Conservation (phyloP, 2,888 invertebrate species). For the Megaustenia siamemsis region DNA sequence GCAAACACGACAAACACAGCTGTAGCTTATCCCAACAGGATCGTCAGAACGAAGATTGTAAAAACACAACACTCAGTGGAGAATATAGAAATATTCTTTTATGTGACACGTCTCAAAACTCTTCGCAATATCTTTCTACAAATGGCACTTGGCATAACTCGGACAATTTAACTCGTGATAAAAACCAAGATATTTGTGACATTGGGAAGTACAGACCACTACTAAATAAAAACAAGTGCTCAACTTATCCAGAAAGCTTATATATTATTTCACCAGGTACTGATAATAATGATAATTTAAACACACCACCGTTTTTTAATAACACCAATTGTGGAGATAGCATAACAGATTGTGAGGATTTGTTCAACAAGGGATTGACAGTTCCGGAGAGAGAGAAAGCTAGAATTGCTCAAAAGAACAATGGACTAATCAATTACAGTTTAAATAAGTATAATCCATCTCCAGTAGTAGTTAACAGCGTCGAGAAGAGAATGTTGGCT, state of each 20-base stretch:
- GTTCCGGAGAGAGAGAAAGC: background rate
- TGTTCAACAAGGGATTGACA: no score
- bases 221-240: background rate
- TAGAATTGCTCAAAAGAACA: background rate
- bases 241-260: background rate
- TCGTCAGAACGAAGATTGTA: no score
- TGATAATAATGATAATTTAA: background rate
- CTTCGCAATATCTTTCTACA: no score
- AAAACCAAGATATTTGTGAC: conserved; percentile 8
- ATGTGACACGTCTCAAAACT: no score
- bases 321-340: background rate
- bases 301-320: background rate
- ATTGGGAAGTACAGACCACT: background rate
- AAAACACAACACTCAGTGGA: no score
- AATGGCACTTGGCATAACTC: no score
- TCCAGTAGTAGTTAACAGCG: background rate
- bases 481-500: conserved; percentile 40
- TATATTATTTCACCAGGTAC: background rate
- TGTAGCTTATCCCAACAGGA: no score
- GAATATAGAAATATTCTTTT: no score
- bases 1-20: no score
- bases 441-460: background rate
- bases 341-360: no score
- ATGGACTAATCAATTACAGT: no score
- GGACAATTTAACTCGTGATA: conserved; percentile 46